Percentiles rank a stretch among this genome's conserved stretches.
Conservation (phyloP, 2,797 vertebrate species). For the Botia almorhae region DNA sequence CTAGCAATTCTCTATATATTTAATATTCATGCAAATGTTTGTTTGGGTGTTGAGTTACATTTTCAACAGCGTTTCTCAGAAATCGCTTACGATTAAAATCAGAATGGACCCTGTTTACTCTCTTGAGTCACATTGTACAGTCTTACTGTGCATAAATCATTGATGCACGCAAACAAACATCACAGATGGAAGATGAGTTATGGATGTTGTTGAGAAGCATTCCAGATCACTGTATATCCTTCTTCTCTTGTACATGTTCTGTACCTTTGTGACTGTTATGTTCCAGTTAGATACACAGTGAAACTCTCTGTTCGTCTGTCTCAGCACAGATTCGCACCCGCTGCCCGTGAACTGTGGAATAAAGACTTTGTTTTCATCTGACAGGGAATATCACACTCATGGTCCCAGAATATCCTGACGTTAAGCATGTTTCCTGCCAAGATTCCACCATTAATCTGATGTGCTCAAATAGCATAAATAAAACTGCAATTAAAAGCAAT, state of each 20-base stretch:
- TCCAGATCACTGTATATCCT: background rate
- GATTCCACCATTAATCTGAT: constrained; percentile 22
- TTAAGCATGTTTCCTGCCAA: constrained; percentile 15
- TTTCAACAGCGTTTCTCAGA: too few relatives aligned
- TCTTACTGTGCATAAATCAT: too few relatives aligned
- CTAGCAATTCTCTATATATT: too few relatives aligned
- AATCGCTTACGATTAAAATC: too few relatives aligned
- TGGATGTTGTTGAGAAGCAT: too few relatives aligned
- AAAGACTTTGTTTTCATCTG: constrained; percentile 37
- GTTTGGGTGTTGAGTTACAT: too few relatives aligned
- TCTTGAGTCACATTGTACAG: too few relatives aligned
- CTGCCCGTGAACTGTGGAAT: constrained; percentile 37
- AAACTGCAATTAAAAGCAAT: background rate
- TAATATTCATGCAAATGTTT: too few relatives aligned
- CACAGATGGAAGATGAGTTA: too few relatives aligned
- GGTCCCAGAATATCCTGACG: constrained; percentile 23
- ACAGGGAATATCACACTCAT: constrained; percentile 31
- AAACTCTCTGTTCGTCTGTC: constrained; percentile 3
- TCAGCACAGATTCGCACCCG: constrained; percentile 15
- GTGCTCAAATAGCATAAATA: constrained; percentile 8
- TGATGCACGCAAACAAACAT: too few relatives aligned
- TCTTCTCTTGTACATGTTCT: background rate
- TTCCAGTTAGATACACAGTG: constrained; percentile 4
- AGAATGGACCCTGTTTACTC: too few relatives aligned
- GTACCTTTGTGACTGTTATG: constrained; percentile 12